Evolutionary conservation across 2,797 vertebrate species (phyloP).

Genomic region (Spinus olivaceus): DNA sequence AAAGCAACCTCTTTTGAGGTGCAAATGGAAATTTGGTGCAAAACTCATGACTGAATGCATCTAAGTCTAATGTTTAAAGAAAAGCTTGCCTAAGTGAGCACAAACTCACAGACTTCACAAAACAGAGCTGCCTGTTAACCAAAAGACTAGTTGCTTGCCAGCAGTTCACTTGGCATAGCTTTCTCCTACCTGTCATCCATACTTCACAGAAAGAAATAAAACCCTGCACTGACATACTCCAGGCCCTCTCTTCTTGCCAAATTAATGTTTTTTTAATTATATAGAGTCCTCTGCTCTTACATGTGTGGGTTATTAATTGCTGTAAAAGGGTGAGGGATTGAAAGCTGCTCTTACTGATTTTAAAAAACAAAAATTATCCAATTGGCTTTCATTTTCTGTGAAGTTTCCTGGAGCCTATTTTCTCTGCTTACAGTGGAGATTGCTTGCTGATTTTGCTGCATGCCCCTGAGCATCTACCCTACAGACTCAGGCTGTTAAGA

Average conservation of each 20-base stretch:
- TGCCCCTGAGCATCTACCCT: neutral
- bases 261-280: conserved; percentile 46
- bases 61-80: conserved; percentile 3
- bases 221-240: conserved; percentile 36
- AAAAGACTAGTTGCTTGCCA: conserved; percentile 50
- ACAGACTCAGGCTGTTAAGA: neutral
- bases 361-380: conserved; percentile 45
- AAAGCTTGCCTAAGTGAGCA: conserved; percentile 6
- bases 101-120: neutral
- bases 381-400: conserved; percentile 4
- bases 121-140: conserved; percentile 43
- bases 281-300: conserved; percentile 3
- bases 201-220: conserved; percentile 56
- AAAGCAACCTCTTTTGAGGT: conserved; percentile 2
- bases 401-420: conserved; percentile 9
- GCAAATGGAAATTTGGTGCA: conserved; percentile 4
- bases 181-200: conserved; percentile 58
- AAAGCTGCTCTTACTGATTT: neutral
- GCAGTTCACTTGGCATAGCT: conserved; percentile 44
- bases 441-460: conserved; percentile 18
- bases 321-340: neutral
- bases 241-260: conserved; percentile 36
- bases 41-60: neutral
- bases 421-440: conserved; percentile 18
- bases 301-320: conserved; percentile 29